Conservation (phyloP, 2,888 invertebrate species). For the Hedychridium roseum region DNA sequence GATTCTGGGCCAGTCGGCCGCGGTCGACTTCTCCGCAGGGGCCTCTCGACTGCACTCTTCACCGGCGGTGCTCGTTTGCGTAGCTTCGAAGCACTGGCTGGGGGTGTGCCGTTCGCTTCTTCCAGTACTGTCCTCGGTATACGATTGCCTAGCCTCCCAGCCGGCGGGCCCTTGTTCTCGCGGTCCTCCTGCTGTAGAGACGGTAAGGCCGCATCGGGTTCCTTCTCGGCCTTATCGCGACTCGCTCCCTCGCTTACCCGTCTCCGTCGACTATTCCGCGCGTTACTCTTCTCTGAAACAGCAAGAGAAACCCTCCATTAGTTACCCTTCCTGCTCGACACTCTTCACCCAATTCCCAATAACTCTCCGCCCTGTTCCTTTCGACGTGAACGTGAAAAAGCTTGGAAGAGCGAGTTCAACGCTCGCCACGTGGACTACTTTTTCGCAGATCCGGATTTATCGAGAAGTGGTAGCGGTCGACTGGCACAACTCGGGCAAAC, state of each 20-base stretch:
- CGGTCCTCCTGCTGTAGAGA: constrained; percentile 54
- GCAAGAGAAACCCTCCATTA: no score
- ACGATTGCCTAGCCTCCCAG: constrained; percentile 51
- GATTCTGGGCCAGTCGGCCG: constrained; percentile 26
- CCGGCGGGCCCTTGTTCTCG: constrained; percentile 58
- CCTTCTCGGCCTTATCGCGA: constrained; percentile 48
- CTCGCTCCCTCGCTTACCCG: constrained; percentile 53
- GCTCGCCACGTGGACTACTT: no score
- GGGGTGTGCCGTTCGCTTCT: constrained; percentile 54
- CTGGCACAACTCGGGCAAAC: no score
- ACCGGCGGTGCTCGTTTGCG: constrained; percentile 48
- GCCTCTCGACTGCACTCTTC: constrained; percentile 42
- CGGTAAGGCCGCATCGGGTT: constrained; percentile 34
- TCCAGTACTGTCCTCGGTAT: constrained; percentile 54
- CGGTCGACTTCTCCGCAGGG: constrained; percentile 39
- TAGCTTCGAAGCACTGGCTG: constrained; percentile 50
- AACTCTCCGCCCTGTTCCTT: no score
- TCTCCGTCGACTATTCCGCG: constrained; percentile 51
- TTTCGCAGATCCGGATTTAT: no score
- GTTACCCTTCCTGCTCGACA: no score
- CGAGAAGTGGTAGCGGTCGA: no score
- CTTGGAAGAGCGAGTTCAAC: no score
- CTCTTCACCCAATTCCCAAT: no score
- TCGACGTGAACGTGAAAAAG: no score
- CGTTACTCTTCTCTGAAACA: constrained; percentile 55